Conservation (phyloP, 2,797 vertebrate genomes). For the Acrossocheilus fasciatus region DNA sequence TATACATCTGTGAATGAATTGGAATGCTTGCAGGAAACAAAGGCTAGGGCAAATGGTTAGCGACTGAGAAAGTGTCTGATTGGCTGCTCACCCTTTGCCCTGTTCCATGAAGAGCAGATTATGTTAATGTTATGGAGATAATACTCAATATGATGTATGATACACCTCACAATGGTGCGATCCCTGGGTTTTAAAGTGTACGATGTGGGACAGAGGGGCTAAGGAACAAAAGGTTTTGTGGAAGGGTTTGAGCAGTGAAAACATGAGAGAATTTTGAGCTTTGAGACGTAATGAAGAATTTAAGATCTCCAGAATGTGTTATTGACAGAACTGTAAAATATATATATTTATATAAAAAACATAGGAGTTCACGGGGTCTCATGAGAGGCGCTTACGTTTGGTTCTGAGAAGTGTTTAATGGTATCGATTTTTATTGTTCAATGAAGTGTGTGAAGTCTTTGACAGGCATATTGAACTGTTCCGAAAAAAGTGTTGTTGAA, state of each 20-base stretch:
- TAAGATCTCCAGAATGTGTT: slow-evolving; percentile 79
- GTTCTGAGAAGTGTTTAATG: slow-evolving; percentile 80
- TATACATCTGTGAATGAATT: slow-evolving; percentile 84
- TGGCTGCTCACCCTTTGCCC: slow-evolving; percentile 59
- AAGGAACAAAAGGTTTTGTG: slow-evolving; percentile 37
- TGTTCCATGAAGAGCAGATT: slow-evolving; percentile 40
- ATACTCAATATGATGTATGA: slow-evolving; percentile 38
- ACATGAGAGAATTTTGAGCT: slow-evolving; percentile 66
- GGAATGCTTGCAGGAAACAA: slow-evolving; percentile 80
- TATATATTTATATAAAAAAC: slow-evolving; percentile 65
- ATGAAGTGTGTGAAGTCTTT: slow-evolving; percentile 79
- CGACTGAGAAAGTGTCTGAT: slow-evolving; percentile 66
- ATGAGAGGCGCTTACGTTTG: slow-evolving; percentile 73
- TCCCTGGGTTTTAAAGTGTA: slow-evolving; percentile 27
- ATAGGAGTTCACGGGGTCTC: slow-evolving; percentile 72
- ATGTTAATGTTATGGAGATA: slow-evolving; percentile 45
- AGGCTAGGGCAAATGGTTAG: slow-evolving; percentile 68
- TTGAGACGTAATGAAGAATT: slow-evolving; percentile 81
- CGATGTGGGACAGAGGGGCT: background rate
- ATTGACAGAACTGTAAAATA: slow-evolving; percentile 77
- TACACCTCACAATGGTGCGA: slow-evolving; percentile 17
- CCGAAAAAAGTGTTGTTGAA: slow-evolving; percentile 58
- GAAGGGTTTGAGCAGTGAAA: slow-evolving; percentile 47
- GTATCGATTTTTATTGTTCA: slow-evolving; percentile 83
- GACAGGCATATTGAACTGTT: slow-evolving; percentile 80